Conservation (phyloP, 1,140 invertebrate species). For the Dinoponera quadriceps region DNA sequence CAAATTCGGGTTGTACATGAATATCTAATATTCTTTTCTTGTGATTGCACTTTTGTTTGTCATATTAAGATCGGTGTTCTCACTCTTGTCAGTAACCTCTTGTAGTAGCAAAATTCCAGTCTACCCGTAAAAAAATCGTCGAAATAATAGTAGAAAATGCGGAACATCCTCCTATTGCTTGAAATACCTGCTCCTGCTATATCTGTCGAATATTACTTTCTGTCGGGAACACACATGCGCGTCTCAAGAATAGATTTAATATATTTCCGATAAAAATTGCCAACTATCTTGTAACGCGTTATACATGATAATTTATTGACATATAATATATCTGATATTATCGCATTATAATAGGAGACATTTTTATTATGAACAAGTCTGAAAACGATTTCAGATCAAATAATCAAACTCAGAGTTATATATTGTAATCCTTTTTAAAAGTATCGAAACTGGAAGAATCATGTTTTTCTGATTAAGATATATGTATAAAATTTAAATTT, state of each 20-base stretch:
- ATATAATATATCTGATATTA: background rate
- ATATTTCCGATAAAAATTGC: constrained; percentile 9
- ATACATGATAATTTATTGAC: background rate
- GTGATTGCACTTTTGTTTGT: too few species aligned
- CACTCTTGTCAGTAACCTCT: background rate
- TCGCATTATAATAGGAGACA: background rate
- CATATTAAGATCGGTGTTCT: too few species aligned
- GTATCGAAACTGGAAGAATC: background rate
- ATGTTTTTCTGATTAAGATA: constrained; percentile 11
- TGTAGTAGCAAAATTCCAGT: constrained; percentile 1
- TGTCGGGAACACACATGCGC: background rate
- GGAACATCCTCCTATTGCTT: constrained; percentile 3
- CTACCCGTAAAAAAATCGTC: background rate
- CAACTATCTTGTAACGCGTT: background rate
- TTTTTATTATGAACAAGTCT: constrained; percentile 17
- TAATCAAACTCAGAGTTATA: background rate
- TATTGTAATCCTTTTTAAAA: background rate
- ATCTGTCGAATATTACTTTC: background rate
- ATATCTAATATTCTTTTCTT: too few species aligned
- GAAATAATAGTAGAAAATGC: constrained; percentile 41
- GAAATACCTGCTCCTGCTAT: background rate
- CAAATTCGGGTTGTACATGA: too few species aligned
- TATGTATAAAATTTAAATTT: too few species aligned
- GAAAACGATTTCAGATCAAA: constrained; percentile 10
- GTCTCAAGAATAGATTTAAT: background rate